Percentiles rank a stretch among this genome's conserved stretches.
These are phyloP conservation scores for Cyclopterus lumpus DNA, from an alignment of 2,797 vertebrate species.

Conservation along the genomic window DNA sequence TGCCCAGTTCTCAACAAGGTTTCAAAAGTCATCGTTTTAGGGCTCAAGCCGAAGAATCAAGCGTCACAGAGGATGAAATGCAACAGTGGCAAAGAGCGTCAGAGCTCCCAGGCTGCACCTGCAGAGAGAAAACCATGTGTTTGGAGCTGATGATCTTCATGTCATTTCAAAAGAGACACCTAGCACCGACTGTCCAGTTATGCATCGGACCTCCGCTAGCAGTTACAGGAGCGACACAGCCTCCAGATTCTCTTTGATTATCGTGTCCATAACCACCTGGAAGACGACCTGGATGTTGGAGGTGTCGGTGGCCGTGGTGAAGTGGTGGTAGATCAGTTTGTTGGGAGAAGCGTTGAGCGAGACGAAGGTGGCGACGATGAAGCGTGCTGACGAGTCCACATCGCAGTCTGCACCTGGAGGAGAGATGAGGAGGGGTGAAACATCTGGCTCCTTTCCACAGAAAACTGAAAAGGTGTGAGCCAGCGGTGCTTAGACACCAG, in stretches of 20 bases:
- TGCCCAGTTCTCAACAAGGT: slow-evolving; percentile 22
- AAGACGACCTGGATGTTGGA: slow-evolving; percentile 87
- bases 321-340: slow-evolving; percentile 86
- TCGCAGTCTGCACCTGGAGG: slow-evolving; percentile 83
- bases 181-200: neutral
- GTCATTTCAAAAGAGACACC: slow-evolving; percentile 13
- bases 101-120: neutral
- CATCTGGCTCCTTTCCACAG: neutral
- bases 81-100: neutral
- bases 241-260: slow-evolving; percentile 86
- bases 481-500: neutral
- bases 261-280: slow-evolving; percentile 87
- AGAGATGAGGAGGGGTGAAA: neutral
- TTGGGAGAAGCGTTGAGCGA: slow-evolving; percentile 74
- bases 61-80: slow-evolving; percentile 16
- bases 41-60: neutral
- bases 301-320: slow-evolving; percentile 87
- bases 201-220: neutral
- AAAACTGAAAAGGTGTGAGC: neutral
- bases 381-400: slow-evolving; percentile 83
- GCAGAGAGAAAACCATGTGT: neutral
- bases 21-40: slow-evolving; percentile 28
- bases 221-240: slow-evolving; percentile 83
- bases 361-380: slow-evolving; percentile 80
- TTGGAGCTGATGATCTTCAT: slow-evolving; percentile 2